Conservation (phyloP, 1,140 invertebrate genomes). For the Ceratoteleas bidentatus region DNA sequence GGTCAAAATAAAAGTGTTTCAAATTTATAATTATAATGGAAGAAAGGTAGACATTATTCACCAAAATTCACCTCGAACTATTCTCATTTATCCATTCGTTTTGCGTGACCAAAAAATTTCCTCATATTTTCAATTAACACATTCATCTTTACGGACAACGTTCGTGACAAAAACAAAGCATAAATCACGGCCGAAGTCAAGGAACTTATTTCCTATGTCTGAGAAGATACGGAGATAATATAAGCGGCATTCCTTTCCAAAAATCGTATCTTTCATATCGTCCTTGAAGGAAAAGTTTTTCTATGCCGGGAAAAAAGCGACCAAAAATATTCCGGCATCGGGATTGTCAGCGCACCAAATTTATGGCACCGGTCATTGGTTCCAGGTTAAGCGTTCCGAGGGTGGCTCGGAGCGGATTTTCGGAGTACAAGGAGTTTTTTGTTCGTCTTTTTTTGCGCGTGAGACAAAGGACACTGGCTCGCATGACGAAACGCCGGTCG, state of each 20-base stretch:
- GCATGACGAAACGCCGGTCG: constrained; percentile 61
- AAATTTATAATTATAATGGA: too few relatives aligned
- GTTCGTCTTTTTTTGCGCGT: constrained; percentile 46
- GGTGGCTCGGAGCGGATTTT: constrained; percentile 49
- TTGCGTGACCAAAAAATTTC: too few relatives aligned
- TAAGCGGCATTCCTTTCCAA: constrained; percentile 46
- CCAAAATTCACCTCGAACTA: too few relatives aligned
- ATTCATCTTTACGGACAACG: constrained; percentile 19
- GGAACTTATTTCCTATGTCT: constrained; percentile 28
- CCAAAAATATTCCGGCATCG: constrained; percentile 38
- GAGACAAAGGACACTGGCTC: constrained; percentile 57
- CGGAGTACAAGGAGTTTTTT: constrained; percentile 57
- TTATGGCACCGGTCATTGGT: constrained; percentile 65
- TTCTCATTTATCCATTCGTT: too few relatives aligned
- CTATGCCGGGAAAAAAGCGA: constrained; percentile 36
- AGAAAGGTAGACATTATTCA: too few relatives aligned
- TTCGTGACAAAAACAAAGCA: constrained; percentile 39
- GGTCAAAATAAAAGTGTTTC: too few relatives aligned
- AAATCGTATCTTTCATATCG: constrained; percentile 47
- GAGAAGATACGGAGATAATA: constrained; percentile 44
- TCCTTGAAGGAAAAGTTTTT: constrained; percentile 58
- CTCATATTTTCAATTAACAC: constrained; percentile 23
- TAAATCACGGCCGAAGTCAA: constrained; percentile 40
- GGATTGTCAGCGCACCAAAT: constrained; percentile 44
- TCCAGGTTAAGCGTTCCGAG: constrained; percentile 53